Evolutionary conservation across 2,113 vertebrate genomes (phyloP).

Genomic region (Alethe diademata): DNA sequence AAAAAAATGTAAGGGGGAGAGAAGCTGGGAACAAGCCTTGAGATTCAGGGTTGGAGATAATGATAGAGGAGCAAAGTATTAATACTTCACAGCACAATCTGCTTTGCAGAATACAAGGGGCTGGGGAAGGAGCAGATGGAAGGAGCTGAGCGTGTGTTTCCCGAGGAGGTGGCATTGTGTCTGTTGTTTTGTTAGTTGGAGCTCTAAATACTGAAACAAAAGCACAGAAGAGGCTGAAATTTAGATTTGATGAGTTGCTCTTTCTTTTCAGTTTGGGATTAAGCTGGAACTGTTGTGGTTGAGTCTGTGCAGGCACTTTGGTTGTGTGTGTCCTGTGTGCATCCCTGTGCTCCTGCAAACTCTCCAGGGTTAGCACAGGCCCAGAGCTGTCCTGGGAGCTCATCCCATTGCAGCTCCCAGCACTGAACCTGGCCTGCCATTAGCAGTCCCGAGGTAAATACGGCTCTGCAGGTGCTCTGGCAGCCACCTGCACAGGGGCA

Average conservation of each 20-base stretch:
- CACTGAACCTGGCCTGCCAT: background rate
- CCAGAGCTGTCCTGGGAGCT: background rate
- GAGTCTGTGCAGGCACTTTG: rapidly evolving
- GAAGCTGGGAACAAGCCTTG: background rate
- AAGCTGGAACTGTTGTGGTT: background rate
- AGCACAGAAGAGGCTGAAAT: background rate
- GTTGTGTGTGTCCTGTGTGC: background rate
- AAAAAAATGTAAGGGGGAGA: background rate
- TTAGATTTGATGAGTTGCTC: background rate
- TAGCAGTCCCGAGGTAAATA: background rate
- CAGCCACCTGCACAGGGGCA: background rate
- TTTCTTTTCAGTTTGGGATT: background rate
- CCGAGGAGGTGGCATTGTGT: constrained; percentile 35
- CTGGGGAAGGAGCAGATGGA: constrained; percentile 43
- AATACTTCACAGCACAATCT: constrained; percentile 49
- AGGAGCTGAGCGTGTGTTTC: constrained; percentile 5
- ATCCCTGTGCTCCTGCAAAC: background rate
- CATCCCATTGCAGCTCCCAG: background rate
- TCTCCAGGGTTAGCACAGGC: background rate
- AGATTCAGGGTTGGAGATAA: background rate
- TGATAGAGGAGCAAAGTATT: background rate
- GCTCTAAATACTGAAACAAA: constrained; percentile 41
- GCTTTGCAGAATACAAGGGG: background rate
- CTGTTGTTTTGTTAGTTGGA: constrained; percentile 30
- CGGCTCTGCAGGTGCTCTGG: background rate